phyloP scores from a whole-genome alignment of 1,140 invertebrate species.

The Periplaneta americana region DNA sequence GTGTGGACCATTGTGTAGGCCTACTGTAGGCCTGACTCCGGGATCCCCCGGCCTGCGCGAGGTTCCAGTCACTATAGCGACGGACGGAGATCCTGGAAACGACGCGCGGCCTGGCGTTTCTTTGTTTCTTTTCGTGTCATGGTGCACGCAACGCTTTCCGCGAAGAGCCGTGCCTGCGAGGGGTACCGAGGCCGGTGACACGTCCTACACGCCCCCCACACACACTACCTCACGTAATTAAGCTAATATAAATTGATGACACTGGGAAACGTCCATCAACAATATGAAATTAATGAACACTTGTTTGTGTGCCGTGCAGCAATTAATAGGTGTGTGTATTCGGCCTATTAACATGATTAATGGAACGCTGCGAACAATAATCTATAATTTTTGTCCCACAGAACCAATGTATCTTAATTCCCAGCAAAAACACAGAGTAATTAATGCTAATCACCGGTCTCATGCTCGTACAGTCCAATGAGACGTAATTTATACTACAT shows the following conservation, averaged over 20 bases:
- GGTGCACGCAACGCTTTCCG: background rate
- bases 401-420: background rate
- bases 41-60: background rate
- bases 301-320: background rate
- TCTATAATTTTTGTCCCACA: background rate
- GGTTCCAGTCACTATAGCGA: background rate
- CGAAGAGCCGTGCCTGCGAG: background rate
- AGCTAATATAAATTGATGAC: constrained; percentile 36
- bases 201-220: constrained; percentile 28
- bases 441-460: background rate
- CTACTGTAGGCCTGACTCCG: too few species aligned
- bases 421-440: background rate
- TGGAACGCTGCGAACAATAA: background rate
- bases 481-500: too few species aligned
- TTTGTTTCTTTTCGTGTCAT: background rate
- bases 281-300: background rate
- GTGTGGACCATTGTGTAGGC: too few species aligned
- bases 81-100: background rate
- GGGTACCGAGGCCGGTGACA: constrained; percentile 25
- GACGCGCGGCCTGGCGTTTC: background rate
- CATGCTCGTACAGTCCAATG: background rate
- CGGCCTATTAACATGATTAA: background rate
- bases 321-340: background rate
- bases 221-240: constrained; percentile 35
- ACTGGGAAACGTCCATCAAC: constrained; percentile 23